These are phyloP conservation scores for Balearica regulorum DNA, from an alignment of 2,797 vertebrate species.

Conservation along the genomic window DNA sequence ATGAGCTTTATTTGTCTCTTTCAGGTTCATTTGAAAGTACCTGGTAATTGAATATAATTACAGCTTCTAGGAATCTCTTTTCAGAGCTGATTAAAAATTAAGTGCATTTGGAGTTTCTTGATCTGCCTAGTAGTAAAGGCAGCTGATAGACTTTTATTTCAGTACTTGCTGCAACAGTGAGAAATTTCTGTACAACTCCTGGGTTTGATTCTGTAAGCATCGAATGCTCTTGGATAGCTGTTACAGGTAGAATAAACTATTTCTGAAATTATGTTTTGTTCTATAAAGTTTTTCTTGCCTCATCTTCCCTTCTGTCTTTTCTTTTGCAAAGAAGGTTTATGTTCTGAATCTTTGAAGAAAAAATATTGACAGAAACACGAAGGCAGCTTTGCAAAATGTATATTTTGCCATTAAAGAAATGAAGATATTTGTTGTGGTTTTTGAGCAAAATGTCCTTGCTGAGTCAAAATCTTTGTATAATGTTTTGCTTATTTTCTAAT, in stretches of 20 bases:
- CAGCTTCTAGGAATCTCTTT: neutral
- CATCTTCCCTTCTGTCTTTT: neutral
- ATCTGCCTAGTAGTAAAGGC: neutral
- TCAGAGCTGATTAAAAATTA: neutral
- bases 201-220: neutral
- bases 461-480: neutral
- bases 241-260: neutral
- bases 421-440: neutral
- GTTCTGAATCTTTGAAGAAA: neutral
- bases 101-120: neutral
- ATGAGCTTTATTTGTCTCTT: neutral
- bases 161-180: neutral
- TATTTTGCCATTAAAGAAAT: neutral
- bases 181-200: neutral
- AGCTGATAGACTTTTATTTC: neutral
- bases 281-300: neutral
- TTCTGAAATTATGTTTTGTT: neutral
- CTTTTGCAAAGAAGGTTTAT: neutral
- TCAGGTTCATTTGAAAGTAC: neutral
- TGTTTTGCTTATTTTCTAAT: neutral
- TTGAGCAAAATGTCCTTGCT: neutral
- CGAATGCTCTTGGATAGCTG: neutral
- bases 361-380: neutral
- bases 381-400: neutral
- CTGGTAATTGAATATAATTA: neutral